Evolutionary conservation across 2,113 vertebrate species (phyloP), one percentile per base, ranked within the genome.

Genomic region (Eubucco bourcierii): DNA sequence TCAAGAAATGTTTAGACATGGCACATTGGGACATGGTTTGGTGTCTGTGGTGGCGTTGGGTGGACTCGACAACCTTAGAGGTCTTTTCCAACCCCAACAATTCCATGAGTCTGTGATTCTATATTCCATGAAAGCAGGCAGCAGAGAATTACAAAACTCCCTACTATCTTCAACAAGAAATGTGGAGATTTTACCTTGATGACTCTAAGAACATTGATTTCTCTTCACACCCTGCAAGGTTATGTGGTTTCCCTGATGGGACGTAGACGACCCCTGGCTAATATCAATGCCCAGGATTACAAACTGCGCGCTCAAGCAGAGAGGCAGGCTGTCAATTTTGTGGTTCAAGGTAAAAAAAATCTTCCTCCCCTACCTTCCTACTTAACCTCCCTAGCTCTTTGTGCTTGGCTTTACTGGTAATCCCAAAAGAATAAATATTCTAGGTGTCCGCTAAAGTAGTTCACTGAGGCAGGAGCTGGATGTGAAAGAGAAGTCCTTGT

Each of bases 251-350:
- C 99, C 65, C 97, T 99, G 52, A 98, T 98, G 98, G 99, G 99
- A 15, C 98, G 99, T 21, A 98, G 96, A 29, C 98, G 99, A 34
- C 97, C 95, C 2, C 97, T 99, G 92, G 98, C 98, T 4, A 96
- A 98, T 84, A 98, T 99, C 96, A 96, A 55, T 2, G 97, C 98
- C 3, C 60, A 86, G 24, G 97, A 98, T 91, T 98, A 98, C 95
- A 90, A 80, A 15, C 81, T 98, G 12, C 98, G 98, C 84, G 98
- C 98, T 72, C 99, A 98, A 93, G 98, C 99, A 2, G 99, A 99
- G 96, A 98, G 99, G 52, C 99, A 99, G 92, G 99, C 99, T 2
- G 98, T 99, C 87, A 99, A 99, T 97, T 99, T 99, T 95, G 98
- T 99, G 66, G 98, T 99, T 61, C 99, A 99, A 98, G 99, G 99